Percentiles rank a stretch among this genome's conserved stretches.
Conservation (phyloP, 2,113 vertebrate species). For the Talpa occidentalis region DNA sequence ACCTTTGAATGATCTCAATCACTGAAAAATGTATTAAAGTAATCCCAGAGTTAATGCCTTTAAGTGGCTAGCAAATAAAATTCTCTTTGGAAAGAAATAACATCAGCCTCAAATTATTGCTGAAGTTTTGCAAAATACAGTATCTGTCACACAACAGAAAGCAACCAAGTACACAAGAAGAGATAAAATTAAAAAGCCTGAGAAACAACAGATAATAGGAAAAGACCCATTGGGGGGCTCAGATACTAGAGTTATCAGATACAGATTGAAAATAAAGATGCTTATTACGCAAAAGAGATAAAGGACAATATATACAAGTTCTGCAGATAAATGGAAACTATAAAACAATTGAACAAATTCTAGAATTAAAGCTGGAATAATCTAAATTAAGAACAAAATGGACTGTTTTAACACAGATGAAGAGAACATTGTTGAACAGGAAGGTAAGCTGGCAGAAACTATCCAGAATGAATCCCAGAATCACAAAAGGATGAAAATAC, state of each 20-base stretch:
- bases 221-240: background rate
- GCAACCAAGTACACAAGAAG: background rate
- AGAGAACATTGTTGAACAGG: background rate
- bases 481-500: background rate
- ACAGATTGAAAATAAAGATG: constrained; percentile 20
- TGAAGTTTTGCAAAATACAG: background rate
- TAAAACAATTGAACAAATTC: constrained; percentile 3
- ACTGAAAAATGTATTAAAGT: background rate
- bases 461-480: background rate
- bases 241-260: background rate
- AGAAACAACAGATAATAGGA: background rate
- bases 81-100: background rate
- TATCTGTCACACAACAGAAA: background rate
- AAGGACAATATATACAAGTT: background rate
- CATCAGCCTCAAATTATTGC: background rate
- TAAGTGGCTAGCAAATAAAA: background rate
- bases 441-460: background rate
- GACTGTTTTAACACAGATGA: background rate
- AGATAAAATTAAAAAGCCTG: constrained; percentile 7
- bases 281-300: background rate
- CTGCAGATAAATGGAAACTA: background rate
- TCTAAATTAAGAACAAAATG: background rate
- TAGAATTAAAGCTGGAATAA: background rate
- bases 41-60: background rate
- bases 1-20: constrained; percentile 8